These are phyloP conservation scores for Steinernema carpocapsae DNA, from an alignment of 2,888 invertebrate genomes.

Conservation along the genomic window DNA sequence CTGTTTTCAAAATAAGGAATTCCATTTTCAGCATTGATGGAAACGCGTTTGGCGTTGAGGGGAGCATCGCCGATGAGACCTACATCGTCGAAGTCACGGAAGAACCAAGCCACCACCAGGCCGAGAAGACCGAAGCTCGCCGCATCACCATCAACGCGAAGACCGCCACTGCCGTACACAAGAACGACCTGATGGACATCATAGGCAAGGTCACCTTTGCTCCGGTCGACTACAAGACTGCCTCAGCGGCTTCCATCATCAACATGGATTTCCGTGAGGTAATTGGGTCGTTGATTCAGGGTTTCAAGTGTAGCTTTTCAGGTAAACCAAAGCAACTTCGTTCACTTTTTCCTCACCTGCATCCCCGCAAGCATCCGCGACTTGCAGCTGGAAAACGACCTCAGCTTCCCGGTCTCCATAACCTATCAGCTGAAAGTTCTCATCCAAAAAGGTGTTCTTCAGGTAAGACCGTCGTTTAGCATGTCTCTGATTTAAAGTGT, in stretches of 20 bases:
- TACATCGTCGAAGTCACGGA: slow-evolving; percentile 2
- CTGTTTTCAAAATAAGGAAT: no score
- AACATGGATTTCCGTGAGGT: neutral
- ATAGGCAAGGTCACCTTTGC: neutral
- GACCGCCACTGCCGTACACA: neutral
- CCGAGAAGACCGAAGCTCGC: slow-evolving; percentile 4
- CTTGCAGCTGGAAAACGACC: slow-evolving; percentile 4
- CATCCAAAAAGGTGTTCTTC: neutral
- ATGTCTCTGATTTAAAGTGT: neutral
- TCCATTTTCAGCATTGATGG: neutral
- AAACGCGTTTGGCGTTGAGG: neutral
- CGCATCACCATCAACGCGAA: slow-evolving; percentile 1
- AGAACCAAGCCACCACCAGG: neutral
- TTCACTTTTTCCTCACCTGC: slow-evolving; percentile 16
- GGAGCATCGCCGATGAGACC: neutral
- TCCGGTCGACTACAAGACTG: neutral
- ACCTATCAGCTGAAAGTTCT: slow-evolving; percentile 18
- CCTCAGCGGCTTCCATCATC: neutral
- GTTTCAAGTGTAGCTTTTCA: neutral
- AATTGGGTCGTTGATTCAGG: neutral
- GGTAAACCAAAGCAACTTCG: neutral
- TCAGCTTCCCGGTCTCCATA: neutral
- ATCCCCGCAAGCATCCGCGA: neutral
- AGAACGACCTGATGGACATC: slow-evolving; percentile 8
- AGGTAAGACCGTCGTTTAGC: neutral